These are phyloP conservation scores for Chinchilla lanigera DNA, from an alignment of 2,113 vertebrate species.

Conservation along the genomic window DNA sequence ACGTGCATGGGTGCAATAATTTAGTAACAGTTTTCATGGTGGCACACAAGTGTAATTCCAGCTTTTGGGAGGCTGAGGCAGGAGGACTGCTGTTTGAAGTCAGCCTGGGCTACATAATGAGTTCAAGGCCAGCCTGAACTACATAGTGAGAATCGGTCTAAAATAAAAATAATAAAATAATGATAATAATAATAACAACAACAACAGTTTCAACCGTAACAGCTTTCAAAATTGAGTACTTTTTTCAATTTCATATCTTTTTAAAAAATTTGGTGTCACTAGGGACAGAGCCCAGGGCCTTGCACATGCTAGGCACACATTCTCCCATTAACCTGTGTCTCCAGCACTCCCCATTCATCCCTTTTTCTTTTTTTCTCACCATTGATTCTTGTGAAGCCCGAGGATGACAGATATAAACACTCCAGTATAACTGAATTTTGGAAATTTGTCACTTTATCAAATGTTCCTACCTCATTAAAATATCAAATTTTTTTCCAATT, in stretches of 20 bases:
- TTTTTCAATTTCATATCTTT: background rate
- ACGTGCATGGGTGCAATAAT: background rate
- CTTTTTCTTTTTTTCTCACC: no score
- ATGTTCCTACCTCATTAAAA: constrained; percentile 28
- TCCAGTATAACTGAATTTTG: background rate
- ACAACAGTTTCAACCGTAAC: background rate
- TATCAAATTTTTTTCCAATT: background rate
- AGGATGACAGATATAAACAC: background rate
- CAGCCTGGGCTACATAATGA: background rate
- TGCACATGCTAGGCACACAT: background rate
- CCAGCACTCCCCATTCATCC: background rate
- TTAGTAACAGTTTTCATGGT: background rate
- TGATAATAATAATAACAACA: background rate
- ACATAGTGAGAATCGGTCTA: background rate
- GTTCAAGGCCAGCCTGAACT: background rate
- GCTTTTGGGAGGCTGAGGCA: background rate
- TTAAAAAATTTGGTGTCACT: background rate
- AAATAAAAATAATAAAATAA: background rate
- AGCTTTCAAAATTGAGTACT: background rate
- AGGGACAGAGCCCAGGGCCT: background rate
- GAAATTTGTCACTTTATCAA: background rate
- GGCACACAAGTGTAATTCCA: background rate
- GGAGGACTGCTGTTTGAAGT: background rate
- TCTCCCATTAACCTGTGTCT: background rate
- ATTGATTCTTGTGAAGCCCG: background rate